phyloP scores from a whole-genome alignment of 2,797 vertebrate genomes.

The Anabacerthia variegaticeps region DNA sequence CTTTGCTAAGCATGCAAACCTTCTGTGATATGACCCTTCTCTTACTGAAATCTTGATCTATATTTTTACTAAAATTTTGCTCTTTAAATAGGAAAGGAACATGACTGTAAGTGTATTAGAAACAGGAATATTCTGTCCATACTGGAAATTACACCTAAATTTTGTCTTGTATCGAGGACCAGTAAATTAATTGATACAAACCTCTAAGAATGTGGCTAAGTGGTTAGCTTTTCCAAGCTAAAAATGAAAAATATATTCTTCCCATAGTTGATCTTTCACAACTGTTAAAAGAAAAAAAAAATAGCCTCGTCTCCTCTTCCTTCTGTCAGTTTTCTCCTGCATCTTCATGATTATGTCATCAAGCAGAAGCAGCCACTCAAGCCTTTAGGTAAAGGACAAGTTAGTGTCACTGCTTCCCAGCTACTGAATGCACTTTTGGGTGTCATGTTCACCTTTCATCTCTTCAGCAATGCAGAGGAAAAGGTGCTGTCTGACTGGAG shows the following conservation, averaged over 20 bases:
- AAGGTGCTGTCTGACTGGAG: background rate
- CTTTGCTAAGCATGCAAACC: background rate
- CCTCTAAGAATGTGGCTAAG: background rate
- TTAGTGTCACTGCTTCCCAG: background rate
- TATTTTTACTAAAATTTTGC: background rate
- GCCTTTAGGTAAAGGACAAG: background rate
- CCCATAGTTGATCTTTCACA: background rate
- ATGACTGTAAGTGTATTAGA: background rate
- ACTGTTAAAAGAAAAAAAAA: background rate
- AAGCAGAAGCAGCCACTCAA: background rate
- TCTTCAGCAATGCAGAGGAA: background rate
- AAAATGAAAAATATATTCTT: background rate
- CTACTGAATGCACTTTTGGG: background rate
- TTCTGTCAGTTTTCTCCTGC: background rate
- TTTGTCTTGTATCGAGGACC: background rate
- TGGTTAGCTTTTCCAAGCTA: background rate
- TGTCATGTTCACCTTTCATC: background rate
- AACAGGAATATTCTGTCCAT: background rate
- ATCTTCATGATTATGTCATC: background rate
- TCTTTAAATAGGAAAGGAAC: background rate
- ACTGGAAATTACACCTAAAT: background rate
- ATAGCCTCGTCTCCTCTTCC: background rate
- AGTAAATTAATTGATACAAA: background rate
- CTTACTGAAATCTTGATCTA: background rate
- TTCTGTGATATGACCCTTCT: background rate